These are phyloP conservation scores for Huso huso DNA, from an alignment of 2,797 vertebrate species.

Conservation along the genomic window DNA sequence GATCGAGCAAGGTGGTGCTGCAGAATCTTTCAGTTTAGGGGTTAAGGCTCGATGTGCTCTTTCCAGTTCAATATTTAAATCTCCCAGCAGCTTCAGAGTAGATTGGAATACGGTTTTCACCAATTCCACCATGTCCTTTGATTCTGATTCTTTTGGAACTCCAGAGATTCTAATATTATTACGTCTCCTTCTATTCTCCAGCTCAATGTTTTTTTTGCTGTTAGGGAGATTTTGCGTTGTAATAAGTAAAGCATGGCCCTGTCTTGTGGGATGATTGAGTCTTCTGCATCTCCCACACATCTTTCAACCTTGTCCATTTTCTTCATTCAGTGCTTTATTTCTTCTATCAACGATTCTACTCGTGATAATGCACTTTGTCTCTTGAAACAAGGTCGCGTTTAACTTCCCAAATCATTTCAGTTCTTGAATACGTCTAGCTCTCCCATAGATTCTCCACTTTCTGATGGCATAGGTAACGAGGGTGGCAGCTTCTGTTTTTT, in stretches of 20 bases:
- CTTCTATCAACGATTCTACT: too few relatives aligned
- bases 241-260: not conserved
- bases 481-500: too few relatives aligned
- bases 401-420: too few relatives aligned
- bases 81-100: not conserved
- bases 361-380: too few relatives aligned
- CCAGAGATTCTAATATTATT: not conserved
- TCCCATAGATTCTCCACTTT: too few relatives aligned
- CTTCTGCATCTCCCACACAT: not conserved
- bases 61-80: too few relatives aligned
- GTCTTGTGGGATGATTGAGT: not conserved
- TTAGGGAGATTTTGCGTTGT: not conserved
- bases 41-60: conserved; percentile 6
- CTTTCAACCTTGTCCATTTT: not conserved
- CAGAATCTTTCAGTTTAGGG: conserved; percentile 2
- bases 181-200: not conserved
- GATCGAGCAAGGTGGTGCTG: not conserved
- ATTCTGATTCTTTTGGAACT: not conserved
- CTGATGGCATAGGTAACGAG: too few relatives aligned
- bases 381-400: too few relatives aligned
- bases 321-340: not conserved
- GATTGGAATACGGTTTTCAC: not conserved
- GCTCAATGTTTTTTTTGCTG: not conserved
- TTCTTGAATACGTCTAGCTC: too few relatives aligned
- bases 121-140: not conserved